These are phyloP conservation scores for Hirudinaria manillensis DNA, from an alignment of 2,888 invertebrate species.

Conservation along the genomic window DNA sequence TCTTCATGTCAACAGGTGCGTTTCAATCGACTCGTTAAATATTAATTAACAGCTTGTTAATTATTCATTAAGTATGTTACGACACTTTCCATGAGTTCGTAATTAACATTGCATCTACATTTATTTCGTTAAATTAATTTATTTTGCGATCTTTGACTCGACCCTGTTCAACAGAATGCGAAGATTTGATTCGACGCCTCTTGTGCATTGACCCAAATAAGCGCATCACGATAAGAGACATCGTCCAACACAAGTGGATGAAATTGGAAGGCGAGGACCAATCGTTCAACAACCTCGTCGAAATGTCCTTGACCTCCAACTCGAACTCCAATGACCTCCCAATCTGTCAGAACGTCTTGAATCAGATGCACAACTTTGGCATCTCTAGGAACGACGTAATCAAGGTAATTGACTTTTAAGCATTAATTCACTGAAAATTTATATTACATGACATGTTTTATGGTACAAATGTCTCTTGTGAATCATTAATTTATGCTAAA, in stretches of 20 bases:
- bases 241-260: constrained; percentile 32
- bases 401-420: constrained; percentile 32
- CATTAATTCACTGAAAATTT: not conserved
- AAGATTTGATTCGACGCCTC: constrained; percentile 32
- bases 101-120: not conserved
- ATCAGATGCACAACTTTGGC: constrained; percentile 49
- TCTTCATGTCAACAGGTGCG: constrained; percentile 91
- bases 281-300: constrained; percentile 41
- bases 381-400: constrained; percentile 44
- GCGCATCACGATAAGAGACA: constrained; percentile 21
- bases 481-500: too few relatives aligned
- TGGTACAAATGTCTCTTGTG: too few relatives aligned
- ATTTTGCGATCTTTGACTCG: too few relatives aligned
- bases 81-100: not conserved
- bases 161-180: constrained; percentile 21
- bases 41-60: too few relatives aligned
- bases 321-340: constrained; percentile 38
- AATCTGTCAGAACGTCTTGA: constrained; percentile 46
- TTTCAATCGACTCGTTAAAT: not conserved
- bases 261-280: constrained; percentile 41
- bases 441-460: not conserved
- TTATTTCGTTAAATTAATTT: not conserved
- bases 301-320: constrained; percentile 30
- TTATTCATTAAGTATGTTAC: not conserved
- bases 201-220: constrained; percentile 29